Evolutionary conservation across 2,113 vertebrate species (phyloP).

Genomic region (Cervus canadensis): DNA sequence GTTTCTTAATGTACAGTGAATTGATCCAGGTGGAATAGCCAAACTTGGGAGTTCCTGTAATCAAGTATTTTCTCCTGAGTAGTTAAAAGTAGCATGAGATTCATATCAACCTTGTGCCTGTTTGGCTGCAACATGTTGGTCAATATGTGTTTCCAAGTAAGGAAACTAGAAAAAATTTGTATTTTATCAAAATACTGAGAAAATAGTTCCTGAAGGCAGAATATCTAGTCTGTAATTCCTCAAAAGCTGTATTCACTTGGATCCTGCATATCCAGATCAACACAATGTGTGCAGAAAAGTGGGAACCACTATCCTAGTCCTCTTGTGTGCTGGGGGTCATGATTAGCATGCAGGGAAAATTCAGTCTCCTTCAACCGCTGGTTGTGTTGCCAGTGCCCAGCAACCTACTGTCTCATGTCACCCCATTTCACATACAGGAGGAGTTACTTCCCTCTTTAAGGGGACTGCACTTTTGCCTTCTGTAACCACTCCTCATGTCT

Average conservation of each 20-base stretch:
- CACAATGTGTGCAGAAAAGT: not conserved
- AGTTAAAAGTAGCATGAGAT: not conserved
- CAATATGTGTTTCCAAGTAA: conserved; percentile 76
- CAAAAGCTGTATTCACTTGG: not conserved
- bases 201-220: not conserved
- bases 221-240: not conserved
- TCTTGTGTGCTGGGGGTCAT: no score
- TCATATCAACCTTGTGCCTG: not conserved
- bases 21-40: not conserved
- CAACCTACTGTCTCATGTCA: not conserved
- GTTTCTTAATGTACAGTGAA: not conserved
- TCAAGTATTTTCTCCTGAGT: not conserved
- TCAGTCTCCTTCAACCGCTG: not conserved
- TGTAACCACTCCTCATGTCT: conserved; percentile 44
- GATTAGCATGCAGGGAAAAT: no score
- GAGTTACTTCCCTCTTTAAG: not conserved
- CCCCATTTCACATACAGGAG: not conserved
- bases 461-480: not conserved
- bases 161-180: conserved; percentile 83
- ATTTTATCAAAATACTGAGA: not conserved
- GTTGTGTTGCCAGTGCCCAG: no score
- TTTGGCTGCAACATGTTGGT: not conserved
- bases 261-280: not conserved
- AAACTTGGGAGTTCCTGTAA: conserved; percentile 35
- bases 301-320: not conserved